Evolutionary conservation across 2,797 vertebrate genomes (phyloP).

Genomic region (Molossus molossus): DNA sequence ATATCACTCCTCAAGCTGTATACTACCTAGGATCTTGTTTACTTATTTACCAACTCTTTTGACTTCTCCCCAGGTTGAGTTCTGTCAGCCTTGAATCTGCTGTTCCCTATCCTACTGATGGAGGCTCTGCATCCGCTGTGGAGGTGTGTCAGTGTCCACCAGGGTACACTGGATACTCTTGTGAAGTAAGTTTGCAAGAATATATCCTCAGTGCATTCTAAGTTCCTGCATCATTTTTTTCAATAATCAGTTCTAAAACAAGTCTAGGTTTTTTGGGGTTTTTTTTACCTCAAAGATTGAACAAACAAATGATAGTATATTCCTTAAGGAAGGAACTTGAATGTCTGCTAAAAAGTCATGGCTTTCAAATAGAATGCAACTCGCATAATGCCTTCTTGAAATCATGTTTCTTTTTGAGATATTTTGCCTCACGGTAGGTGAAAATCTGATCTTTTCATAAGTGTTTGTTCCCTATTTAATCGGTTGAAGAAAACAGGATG

Average conservation of each 20-base stretch:
- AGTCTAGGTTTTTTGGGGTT: not conserved
- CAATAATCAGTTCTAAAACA: not conserved
- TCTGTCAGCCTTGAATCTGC: conserved; percentile 91
- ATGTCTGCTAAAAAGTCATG: not conserved
- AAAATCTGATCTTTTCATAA: not conserved
- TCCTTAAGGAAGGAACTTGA: not conserved
- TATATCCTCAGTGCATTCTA: not conserved
- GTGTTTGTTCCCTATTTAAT: not conserved
- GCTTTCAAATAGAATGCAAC: not conserved
- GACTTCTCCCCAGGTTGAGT: conserved; percentile 86
- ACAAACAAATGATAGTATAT: not conserved
- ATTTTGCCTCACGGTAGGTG: not conserved
- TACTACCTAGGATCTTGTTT: not conserved
- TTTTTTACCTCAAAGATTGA: too few species aligned
- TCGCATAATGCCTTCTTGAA: conserved; percentile 28
- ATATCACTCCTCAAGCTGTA: not conserved
- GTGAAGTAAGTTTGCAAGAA: conserved; percentile 93
- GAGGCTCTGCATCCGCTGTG: conserved; percentile 91
- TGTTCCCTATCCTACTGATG: conserved; percentile 84
- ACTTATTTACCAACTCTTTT: not conserved
- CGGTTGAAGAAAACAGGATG: not conserved
- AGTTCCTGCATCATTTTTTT: not conserved
- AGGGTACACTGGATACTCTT: conserved; percentile 95
- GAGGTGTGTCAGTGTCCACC: conserved; percentile 95
- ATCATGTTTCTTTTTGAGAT: not conserved